A percentile compares a stretch with the other conserved stretches of the same genome.
These are phyloP conservation scores for Epinephelus cyanopodus DNA, from an alignment of 2,113 vertebrate species.

Conservation along the genomic window DNA sequence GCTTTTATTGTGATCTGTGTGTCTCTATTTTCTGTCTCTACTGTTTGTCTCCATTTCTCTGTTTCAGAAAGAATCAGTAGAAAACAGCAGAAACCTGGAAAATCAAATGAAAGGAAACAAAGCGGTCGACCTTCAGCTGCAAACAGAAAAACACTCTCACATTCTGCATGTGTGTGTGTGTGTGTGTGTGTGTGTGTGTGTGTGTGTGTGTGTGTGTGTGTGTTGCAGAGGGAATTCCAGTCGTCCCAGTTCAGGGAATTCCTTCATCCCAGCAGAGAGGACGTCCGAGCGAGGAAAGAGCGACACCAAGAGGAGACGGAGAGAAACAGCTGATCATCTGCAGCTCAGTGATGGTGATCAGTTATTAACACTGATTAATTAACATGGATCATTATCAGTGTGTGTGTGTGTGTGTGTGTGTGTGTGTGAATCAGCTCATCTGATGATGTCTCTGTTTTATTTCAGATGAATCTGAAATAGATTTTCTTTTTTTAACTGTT, in stretches of 20 bases:
- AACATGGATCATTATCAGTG: neutral
- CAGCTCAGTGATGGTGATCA: too few relatives aligned
- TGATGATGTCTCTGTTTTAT: too few relatives aligned
- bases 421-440: too few relatives aligned
- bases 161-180: neutral
- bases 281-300: slow-evolving; percentile 28
- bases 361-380: too few relatives aligned
- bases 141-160: slow-evolving; percentile 33
- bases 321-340: neutral
- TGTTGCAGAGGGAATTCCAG: slow-evolving; percentile 59
- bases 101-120: slow-evolving; percentile 41
- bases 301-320: slow-evolving; percentile 50
- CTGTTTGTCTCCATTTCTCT: neutral
- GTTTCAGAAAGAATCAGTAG: neutral
- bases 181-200: slow-evolving; percentile 7
- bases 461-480: too few relatives aligned
- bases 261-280: slow-evolving; percentile 66
- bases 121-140: slow-evolving; percentile 45
- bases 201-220: slow-evolving; percentile 20
- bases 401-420: neutral
- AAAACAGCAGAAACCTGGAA: slow-evolving; percentile 5
- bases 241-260: slow-evolving; percentile 68
- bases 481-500: too few relatives aligned
- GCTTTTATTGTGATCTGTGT: too few relatives aligned
- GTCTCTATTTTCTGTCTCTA: neutral